Evolutionary conservation across 2,888 invertebrate genomes (phyloP).

Genomic region (Allacma fusca): DNA sequence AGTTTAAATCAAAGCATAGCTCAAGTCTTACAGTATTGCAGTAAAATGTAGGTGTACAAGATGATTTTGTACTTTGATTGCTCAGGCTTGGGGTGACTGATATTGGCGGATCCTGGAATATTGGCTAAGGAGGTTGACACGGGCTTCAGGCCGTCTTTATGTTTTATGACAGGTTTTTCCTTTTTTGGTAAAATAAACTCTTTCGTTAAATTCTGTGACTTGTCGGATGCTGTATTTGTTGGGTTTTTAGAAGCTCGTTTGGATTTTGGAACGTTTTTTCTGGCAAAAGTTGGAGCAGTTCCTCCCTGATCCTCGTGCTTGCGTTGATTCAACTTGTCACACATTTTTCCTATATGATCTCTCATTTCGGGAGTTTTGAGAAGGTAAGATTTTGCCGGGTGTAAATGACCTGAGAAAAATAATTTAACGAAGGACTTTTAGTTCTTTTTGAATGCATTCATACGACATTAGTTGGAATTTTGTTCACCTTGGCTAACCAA

Average conservation of each 20-base stretch:
- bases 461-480: background rate
- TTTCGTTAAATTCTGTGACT: background rate
- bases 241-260: background rate
- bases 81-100: background rate
- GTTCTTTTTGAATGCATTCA: too few relatives aligned
- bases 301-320: slow-evolving; percentile 17
- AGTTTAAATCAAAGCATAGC: too few relatives aligned
- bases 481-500: slow-evolving; percentile 42
- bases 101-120: too few relatives aligned
- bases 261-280: slow-evolving; percentile 2
- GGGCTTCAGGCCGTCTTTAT: background rate
- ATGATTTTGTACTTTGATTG: background rate
- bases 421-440: too few relatives aligned
- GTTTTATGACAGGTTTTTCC: background rate
- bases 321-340: slow-evolving; percentile 38
- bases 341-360: slow-evolving; percentile 51
- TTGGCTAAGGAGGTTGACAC: background rate
- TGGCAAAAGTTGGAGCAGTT: background rate
- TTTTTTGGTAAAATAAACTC: background rate
- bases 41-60: too few relatives aligned
- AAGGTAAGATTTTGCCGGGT: slow-evolving; percentile 46
- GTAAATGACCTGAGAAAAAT: slow-evolving; percentile 46
- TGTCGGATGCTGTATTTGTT: background rate
- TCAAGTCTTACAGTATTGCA: too few relatives aligned
- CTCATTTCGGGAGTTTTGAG: slow-evolving; percentile 50